Evolutionary conservation across 1,140 invertebrate genomes (phyloP).

Genomic region (Tetramorium alpestre): DNA sequence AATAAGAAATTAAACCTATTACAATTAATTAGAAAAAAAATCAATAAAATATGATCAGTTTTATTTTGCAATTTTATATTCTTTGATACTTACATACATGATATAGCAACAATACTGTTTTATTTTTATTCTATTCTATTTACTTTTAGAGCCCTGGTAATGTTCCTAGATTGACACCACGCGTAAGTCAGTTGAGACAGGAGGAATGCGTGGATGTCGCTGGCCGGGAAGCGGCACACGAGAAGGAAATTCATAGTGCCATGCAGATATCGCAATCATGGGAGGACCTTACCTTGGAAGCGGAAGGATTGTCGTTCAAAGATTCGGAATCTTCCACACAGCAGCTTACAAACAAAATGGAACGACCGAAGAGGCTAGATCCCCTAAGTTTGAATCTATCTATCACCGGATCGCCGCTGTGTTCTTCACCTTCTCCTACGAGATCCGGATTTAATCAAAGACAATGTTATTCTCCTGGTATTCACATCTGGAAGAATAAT

Average conservation of each 20-base stretch:
- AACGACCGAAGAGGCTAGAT: constrained; percentile 83
- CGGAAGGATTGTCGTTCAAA: constrained; percentile 85
- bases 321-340: constrained; percentile 82
- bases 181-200: constrained; percentile 94
- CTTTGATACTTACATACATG: not conserved
- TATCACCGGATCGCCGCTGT: constrained; percentile 82
- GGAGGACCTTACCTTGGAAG: constrained; percentile 93
- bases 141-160: constrained; percentile 83
- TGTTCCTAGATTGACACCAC: constrained; percentile 90
- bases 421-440: constrained; percentile 90
- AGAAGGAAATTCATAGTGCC: constrained; percentile 93
- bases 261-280: constrained; percentile 96
- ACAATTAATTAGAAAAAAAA: not conserved
- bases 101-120: constrained; percentile 79
- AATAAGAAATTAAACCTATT: not conserved
- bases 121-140: constrained; percentile 43
- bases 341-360: constrained; percentile 79
- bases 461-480: constrained; percentile 89
- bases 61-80: constrained; percentile 3
- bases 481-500: constrained; percentile 87
- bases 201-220: constrained; percentile 94
- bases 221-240: constrained; percentile 95
- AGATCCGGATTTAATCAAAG: constrained; percentile 85
- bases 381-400: constrained; percentile 83
- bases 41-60: not conserved